phyloP scores from a whole-genome alignment of 2,113 vertebrate genomes.

The Heterocephalus glaber region DNA sequence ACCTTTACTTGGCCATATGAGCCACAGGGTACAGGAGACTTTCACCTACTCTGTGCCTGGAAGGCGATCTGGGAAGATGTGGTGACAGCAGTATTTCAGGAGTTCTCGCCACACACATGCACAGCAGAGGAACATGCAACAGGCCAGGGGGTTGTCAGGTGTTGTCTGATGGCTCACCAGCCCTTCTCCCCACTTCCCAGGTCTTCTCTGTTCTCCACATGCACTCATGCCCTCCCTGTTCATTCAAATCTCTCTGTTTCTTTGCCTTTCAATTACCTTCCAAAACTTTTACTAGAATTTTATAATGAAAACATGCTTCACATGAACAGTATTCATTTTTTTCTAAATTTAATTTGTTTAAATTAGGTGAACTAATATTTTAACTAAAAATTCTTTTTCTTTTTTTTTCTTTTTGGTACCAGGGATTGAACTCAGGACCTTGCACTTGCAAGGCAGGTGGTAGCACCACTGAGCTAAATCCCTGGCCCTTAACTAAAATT shows the following conservation, averaged over 20 bases:
- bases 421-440: no score
- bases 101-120: background rate
- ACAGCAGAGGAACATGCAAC: background rate
- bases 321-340: background rate
- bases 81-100: no score
- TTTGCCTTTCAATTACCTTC: constrained; percentile 23
- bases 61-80: background rate
- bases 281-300: background rate
- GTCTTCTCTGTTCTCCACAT: rapidly evolving
- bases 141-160: background rate
- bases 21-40: background rate
- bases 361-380: background rate
- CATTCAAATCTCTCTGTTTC: background rate
- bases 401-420: no score
- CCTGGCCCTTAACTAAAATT: no score
- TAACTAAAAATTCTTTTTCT: background rate
- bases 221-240: background rate
- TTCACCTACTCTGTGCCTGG: background rate
- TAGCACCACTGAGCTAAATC: no score
- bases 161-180: background rate
- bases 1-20: background rate
- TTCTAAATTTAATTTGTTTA: background rate
- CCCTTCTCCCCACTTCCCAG: background rate
- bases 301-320: background rate
- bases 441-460: no score